These are phyloP conservation scores for Stenurella melanura DNA, from an alignment of 2,888 invertebrate species.

Conservation along the genomic window DNA sequence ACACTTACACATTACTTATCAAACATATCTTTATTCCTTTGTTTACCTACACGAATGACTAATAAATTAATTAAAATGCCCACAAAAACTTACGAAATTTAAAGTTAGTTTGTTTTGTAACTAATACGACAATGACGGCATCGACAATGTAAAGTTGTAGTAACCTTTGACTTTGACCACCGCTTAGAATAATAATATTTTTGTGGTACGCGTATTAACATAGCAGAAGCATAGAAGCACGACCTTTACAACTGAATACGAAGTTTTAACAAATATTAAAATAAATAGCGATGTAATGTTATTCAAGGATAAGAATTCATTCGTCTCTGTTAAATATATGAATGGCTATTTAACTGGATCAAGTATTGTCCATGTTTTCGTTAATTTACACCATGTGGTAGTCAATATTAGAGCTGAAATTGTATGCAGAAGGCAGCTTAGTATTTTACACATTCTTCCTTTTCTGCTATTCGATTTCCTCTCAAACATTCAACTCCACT, in stretches of 20 bases:
- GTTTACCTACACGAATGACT: neutral
- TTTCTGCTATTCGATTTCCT: too few species aligned
- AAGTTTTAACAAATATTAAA: neutral
- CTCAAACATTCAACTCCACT: too few species aligned
- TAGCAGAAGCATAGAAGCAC: neutral
- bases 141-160: neutral
- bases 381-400: neutral
- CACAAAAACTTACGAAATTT: neutral
- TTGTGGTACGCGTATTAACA: neutral
- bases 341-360: too few species aligned
- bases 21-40: constrained; percentile 1
- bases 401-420: neutral
- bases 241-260: constrained; percentile 14
- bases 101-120: constrained; percentile 11
- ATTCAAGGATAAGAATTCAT: constrained; percentile 5
- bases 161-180: constrained; percentile 35
- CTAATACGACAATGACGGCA: constrained; percentile 4
- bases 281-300: neutral
- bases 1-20: neutral
- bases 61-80: constrained; percentile 13
- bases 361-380: neutral
- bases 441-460: too few species aligned
- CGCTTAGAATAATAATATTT: constrained; percentile 30
- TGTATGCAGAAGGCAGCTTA: too few species aligned
- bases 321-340: neutral